Conservation (phyloP, 2,797 vertebrate genomes). For the Threskiornis aethiopicus region DNA sequence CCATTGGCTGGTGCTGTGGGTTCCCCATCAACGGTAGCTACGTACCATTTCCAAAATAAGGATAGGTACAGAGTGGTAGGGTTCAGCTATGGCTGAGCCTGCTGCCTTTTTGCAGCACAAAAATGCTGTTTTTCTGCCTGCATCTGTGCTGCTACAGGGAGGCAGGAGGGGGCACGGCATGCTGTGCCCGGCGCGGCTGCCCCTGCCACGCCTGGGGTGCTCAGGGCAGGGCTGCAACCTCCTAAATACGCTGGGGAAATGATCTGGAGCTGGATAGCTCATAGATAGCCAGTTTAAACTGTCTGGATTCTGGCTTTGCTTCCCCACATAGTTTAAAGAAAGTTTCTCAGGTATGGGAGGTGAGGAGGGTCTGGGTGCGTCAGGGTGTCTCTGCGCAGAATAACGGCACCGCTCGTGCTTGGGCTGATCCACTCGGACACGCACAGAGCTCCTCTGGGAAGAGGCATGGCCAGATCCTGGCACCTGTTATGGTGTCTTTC, state of each 20-base stretch:
- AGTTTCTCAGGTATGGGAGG: not conserved
- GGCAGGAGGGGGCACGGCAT: not conserved
- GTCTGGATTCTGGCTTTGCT: not conserved
- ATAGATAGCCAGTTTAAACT: not conserved
- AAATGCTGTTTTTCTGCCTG: not conserved
- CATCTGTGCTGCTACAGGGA: not conserved
- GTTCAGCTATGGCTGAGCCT: not conserved
- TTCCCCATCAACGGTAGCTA: not conserved
- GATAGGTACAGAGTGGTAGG: not conserved
- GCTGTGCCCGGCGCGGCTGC: not conserved
- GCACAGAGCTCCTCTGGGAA: not conserved
- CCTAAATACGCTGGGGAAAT: not conserved
- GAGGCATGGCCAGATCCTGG: not conserved
- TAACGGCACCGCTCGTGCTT: accelerated
- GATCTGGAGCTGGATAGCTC: not conserved
- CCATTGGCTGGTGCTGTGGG: accelerated
- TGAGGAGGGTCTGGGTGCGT: not conserved
- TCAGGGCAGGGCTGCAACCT: not conserved
- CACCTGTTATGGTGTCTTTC: not conserved
- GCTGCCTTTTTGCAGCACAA: not conserved
- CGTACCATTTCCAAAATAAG: not conserved
- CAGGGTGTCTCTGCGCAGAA: not conserved
- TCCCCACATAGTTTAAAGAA: not conserved
- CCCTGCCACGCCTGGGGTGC: not conserved
- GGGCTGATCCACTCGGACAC: accelerated